Conservation (phyloP, 1,140 invertebrate genomes). For the Notospermus geniculatus region DNA sequence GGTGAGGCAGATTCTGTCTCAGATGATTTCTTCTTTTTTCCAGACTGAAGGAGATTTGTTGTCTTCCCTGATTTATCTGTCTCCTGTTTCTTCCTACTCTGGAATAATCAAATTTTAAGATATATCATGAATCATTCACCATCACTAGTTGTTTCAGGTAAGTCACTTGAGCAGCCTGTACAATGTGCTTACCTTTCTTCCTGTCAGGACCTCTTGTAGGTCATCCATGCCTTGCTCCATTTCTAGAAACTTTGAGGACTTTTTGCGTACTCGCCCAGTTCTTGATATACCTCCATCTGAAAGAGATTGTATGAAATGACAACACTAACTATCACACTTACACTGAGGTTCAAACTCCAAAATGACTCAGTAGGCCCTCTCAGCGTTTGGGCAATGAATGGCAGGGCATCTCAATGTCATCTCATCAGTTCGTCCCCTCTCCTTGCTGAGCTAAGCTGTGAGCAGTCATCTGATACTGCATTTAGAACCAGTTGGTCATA, state of each 20-base stretch:
- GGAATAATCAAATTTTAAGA: constrained; percentile 1
- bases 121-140: too few relatives aligned
- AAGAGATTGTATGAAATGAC: neutral
- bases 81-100: neutral
- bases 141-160: neutral
- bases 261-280: constrained; percentile 71
- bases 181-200: constrained; percentile 28
- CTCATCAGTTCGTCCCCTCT: too few relatives aligned
- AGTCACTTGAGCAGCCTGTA: constrained; percentile 20
- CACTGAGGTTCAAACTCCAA: neutral
- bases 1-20: too few relatives aligned
- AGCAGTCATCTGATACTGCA: neutral
- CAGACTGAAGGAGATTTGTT: too few relatives aligned
- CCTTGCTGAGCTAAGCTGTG: too few relatives aligned
- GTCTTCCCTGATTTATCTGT: too few relatives aligned
- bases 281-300: neutral
- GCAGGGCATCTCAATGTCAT: too few relatives aligned
- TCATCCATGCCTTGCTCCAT: constrained; percentile 84
- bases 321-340: neutral
- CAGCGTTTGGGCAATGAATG: neutral
- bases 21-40: too few relatives aligned
- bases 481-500: too few relatives aligned
- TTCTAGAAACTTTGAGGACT: constrained; percentile 80
- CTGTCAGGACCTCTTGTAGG: constrained; percentile 32
- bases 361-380: neutral